Percentiles rank a stretch among this genome's conserved stretches.
Evolutionary conservation across 2,888 invertebrate genomes (phyloP).

Genomic region (Flexamia atlantica): DNA sequence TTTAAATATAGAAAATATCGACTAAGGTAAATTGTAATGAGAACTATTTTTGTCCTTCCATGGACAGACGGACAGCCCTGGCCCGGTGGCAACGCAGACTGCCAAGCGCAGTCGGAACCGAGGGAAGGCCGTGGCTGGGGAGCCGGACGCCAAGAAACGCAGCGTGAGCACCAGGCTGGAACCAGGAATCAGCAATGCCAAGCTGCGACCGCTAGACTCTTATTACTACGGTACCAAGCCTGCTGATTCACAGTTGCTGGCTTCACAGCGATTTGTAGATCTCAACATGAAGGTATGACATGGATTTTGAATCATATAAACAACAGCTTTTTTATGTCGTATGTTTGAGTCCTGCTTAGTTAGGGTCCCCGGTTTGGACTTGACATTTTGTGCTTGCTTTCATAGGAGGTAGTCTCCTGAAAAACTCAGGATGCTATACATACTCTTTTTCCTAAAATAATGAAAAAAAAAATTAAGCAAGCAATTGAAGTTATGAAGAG

Average conservation of each 20-base stretch:
- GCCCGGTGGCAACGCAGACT: background rate
- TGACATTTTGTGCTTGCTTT: too few species aligned
- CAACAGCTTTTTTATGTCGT: too few species aligned
- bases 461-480: too few species aligned
- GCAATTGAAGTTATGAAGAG: too few species aligned
- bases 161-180: constrained; percentile 75
- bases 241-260: constrained; percentile 70
- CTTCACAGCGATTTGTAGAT: constrained; percentile 59
- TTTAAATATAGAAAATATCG: too few species aligned
- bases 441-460: too few species aligned
- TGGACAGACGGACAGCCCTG: constrained; percentile 25
- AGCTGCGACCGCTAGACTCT: constrained; percentile 79
- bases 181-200: constrained; percentile 75
- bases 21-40: too few species aligned
- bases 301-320: too few species aligned
- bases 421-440: too few species aligned
- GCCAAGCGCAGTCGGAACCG: background rate
- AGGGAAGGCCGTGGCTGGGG: background rate
- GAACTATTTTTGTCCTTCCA: background rate
- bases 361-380: too few species aligned
- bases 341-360: too few species aligned
- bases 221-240: constrained; percentile 81
- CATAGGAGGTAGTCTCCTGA: too few species aligned
- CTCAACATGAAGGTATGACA: constrained; percentile 64
- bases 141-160: constrained; percentile 69